Percentiles rank a stretch among this genome's conserved stretches.
These are phyloP conservation scores for Aphidius colemani DNA, from an alignment of 2,888 invertebrate species.

Conservation along the genomic window DNA sequence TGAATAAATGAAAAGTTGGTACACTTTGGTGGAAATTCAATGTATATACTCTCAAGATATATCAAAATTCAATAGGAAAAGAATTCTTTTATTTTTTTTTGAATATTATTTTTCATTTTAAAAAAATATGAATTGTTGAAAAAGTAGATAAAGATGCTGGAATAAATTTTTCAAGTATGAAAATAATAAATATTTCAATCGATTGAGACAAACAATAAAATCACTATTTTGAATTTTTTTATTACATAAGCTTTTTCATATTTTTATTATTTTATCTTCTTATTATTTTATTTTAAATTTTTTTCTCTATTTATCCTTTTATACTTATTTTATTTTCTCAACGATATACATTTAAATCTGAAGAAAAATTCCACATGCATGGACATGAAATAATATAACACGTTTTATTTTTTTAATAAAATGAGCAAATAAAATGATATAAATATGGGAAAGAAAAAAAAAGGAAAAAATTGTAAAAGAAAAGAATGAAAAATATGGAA, in stretches of 20 bases:
- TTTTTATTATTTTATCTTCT: not conserved
- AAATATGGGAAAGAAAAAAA: constrained; percentile 7
- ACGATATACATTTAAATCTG: constrained; percentile 19
- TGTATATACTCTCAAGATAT: not conserved
- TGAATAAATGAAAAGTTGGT: no score
- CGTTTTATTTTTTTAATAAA: not conserved
- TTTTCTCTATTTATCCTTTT: constrained; percentile 26
- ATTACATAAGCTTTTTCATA: not conserved
- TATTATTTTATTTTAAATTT: constrained; percentile 6
- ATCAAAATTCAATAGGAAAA: not conserved
- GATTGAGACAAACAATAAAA: constrained; percentile 31
- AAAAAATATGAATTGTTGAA: not conserved
- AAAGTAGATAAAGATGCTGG: not conserved
- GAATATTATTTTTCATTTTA: not conserved
- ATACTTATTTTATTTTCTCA: not conserved
- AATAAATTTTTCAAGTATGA: constrained; percentile 1
- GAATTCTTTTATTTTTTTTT: constrained; percentile 7
- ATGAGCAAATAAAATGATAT: constrained; percentile 5
- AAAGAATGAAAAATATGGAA: constrained; percentile 11
- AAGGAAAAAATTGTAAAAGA: constrained; percentile 15
- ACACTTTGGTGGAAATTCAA: not conserved
- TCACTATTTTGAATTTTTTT: constrained; percentile 24
- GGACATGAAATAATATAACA: constrained; percentile 16
- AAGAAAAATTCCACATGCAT: constrained; percentile 23
- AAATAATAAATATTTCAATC: constrained; percentile 21